Conservation (phyloP, 2,888 invertebrate genomes). For the Vanessa cardui region DNA sequence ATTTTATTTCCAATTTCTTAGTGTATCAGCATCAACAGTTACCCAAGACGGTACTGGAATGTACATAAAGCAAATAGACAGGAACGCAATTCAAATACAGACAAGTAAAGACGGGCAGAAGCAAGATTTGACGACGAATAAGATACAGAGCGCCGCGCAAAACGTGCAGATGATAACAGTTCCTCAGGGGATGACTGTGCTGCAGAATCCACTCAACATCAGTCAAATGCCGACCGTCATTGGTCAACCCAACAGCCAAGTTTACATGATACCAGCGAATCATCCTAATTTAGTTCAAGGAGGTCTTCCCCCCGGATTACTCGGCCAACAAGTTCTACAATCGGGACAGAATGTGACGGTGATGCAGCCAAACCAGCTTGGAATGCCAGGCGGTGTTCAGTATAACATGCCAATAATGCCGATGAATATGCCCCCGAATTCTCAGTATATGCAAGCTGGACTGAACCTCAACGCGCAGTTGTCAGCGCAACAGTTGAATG, state of each 20-base stretch:
- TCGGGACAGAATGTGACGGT: constrained; percentile 75
- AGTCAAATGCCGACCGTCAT: constrained; percentile 70
- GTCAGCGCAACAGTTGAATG: constrained; percentile 75
- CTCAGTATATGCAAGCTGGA: constrained; percentile 72
- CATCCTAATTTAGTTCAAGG: constrained; percentile 68
- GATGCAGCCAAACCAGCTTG: constrained; percentile 75
- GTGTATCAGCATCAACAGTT: constrained; percentile 66
- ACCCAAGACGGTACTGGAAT: constrained; percentile 70
- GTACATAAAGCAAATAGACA: constrained; percentile 75
- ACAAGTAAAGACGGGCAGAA: constrained; percentile 69
- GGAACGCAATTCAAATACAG: constrained; percentile 74
- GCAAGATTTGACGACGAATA: constrained; percentile 62
- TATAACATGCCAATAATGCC: constrained; percentile 75
- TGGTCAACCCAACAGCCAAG: constrained; percentile 73
- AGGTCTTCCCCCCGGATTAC: constrained; percentile 60
- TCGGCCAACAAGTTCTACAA: constrained; percentile 70
- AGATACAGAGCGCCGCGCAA: constrained; percentile 67
- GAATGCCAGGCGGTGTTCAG: constrained; percentile 71
- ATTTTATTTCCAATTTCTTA: constrained; percentile 41
- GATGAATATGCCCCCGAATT: constrained; percentile 71
- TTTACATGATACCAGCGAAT: constrained; percentile 77
- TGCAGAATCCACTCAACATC: constrained; percentile 73
- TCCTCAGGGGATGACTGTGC: constrained; percentile 75
- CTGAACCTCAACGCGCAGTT: constrained; percentile 71
- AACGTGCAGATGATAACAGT: constrained; percentile 79